phyloP scores from a whole-genome alignment of 2,113 vertebrate species.

The Picathartes gymnocephalus region DNA sequence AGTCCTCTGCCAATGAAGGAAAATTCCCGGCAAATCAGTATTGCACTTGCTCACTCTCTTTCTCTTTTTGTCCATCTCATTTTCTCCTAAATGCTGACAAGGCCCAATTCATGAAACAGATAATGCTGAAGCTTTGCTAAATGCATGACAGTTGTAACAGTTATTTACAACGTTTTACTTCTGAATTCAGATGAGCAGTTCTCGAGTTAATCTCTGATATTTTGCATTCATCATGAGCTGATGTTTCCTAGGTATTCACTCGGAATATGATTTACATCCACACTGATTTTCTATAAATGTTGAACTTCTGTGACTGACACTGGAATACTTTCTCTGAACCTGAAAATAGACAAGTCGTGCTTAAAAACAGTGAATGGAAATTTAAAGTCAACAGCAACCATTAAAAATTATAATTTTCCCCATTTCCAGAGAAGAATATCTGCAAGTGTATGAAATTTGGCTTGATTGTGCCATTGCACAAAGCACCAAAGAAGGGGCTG shows the following conservation, averaged over 20 bases:
- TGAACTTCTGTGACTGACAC: not conserved
- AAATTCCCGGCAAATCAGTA: not conserved
- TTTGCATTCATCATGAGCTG: not conserved
- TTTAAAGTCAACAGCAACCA: not conserved
- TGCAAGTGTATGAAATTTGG: not conserved
- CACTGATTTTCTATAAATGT: not conserved
- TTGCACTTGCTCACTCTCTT: not conserved
- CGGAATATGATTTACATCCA: not conserved
- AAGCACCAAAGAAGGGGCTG: not conserved
- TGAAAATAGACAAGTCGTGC: not conserved
- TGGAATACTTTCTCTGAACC: not conserved
- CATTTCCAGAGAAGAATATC: not conserved
- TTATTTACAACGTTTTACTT: conserved; percentile 31
- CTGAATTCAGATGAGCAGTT: conserved; percentile 10
- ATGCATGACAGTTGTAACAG: conserved; percentile 13
- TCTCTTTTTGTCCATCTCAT: not conserved
- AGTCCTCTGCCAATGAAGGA: not conserved
- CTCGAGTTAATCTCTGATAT: not conserved
- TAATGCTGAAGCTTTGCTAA: conserved; percentile 3
- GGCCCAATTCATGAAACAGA: not conserved
- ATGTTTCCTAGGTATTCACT: conserved; percentile 14
- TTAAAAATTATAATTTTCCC: not conserved
- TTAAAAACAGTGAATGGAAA: not conserved
- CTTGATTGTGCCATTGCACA: not conserved
- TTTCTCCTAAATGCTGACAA: conserved; percentile 19